These are phyloP conservation scores for Azorinus chamasolen DNA, from an alignment of 2,888 invertebrate species.

Conservation along the genomic window DNA sequence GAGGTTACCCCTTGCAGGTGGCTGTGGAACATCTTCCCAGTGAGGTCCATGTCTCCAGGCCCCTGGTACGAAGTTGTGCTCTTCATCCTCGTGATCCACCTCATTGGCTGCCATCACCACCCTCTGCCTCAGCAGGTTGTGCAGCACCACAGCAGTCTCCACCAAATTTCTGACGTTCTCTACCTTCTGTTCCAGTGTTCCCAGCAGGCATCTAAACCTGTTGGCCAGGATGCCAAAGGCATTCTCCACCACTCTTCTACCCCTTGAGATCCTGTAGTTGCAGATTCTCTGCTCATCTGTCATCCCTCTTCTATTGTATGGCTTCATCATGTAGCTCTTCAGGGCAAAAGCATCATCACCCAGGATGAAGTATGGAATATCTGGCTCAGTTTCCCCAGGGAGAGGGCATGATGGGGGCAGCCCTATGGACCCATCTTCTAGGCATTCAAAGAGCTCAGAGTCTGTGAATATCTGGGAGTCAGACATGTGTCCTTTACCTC, in stretches of 20 bases:
- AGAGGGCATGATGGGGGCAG: slow-evolving; percentile 28
- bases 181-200: slow-evolving; percentile 18
- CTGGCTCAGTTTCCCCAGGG: slow-evolving; percentile 16
- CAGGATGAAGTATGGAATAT: slow-evolving; percentile 2
- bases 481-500: slow-evolving; percentile 38
- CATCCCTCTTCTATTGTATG: no score
- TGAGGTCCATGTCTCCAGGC: not conserved
- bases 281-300: no score
- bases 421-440: slow-evolving; percentile 20
- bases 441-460: slow-evolving; percentile 16
- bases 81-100: slow-evolving; percentile 5
- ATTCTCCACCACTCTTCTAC: slow-evolving; percentile 14
- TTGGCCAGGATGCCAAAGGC: slow-evolving; percentile 13
- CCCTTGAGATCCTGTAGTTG: slow-evolving; percentile 12
- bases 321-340: slow-evolving; percentile 25
- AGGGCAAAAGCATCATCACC: not conserved
- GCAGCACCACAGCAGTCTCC: slow-evolving; percentile 29
- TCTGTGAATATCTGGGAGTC: slow-evolving; percentile 34
- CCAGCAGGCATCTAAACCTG: slow-evolving; percentile 14
- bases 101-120: not conserved
- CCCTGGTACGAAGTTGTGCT: slow-evolving; percentile 1
- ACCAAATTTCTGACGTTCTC: no score
- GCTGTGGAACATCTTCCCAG: not conserved
- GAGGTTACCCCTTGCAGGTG: no score
- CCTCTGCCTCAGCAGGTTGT: slow-evolving; percentile 21